These are phyloP conservation scores for Dipodomys spectabilis DNA, from an alignment of 2,113 vertebrate species.

Conservation along the genomic window DNA sequence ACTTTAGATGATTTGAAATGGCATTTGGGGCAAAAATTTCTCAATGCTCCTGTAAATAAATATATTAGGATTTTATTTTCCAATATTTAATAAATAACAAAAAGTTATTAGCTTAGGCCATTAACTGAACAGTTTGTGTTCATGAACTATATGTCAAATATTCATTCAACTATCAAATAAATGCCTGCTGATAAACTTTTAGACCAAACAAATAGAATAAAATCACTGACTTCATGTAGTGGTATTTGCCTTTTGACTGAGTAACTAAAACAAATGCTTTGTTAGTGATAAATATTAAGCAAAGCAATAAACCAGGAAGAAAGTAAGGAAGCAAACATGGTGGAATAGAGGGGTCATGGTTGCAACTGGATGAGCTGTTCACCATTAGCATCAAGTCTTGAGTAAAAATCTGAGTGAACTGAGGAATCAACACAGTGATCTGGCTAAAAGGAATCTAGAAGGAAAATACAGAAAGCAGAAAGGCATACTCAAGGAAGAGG, in stretches of 20 bases:
- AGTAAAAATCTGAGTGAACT: neutral
- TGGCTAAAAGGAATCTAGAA: neutral
- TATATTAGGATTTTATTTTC: neutral
- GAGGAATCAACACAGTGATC: neutral
- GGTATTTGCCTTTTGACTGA: neutral
- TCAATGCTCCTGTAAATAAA: neutral
- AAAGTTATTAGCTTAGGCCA: neutral
- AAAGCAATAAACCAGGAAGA: neutral
- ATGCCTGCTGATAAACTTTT: neutral
- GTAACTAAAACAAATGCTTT: neutral
- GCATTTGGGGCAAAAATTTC: neutral
- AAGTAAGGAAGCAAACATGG: too few relatives aligned
- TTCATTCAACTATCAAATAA: neutral
- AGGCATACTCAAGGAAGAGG: neutral
- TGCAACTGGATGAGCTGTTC: neutral
- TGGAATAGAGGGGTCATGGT: fast-evolving
- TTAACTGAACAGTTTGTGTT: neutral
- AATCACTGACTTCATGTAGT: neutral
- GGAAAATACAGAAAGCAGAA: neutral
- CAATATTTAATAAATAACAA: neutral
- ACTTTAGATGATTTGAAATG: conserved; percentile 44
- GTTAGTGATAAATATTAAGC: neutral
- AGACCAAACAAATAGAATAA: neutral
- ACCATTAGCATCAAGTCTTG: neutral
- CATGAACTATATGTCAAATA: neutral